phyloP scores from a whole-genome alignment of 2,113 vertebrate species.

The Furnarius figulus region DNA sequence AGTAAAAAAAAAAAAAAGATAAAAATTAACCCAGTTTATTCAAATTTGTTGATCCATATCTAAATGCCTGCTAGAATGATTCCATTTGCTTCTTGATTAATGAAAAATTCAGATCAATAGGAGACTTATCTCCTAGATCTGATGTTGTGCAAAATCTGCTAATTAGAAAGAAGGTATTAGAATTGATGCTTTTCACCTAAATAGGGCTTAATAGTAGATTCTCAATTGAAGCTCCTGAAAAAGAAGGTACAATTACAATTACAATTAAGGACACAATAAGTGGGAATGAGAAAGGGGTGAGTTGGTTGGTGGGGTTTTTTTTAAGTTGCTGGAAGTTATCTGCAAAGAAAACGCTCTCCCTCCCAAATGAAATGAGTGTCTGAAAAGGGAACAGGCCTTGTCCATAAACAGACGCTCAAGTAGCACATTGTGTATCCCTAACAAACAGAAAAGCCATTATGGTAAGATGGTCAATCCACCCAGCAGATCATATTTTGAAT shows the following conservation, averaged over 20 bases:
- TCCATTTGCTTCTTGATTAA: constrained; percentile 32
- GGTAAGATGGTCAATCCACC: background rate
- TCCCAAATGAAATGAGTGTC: background rate
- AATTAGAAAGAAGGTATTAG: constrained; percentile 39
- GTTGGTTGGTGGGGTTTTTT: background rate
- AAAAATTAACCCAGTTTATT: background rate
- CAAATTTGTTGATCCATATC: constrained; percentile 41
- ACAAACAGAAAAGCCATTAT: background rate
- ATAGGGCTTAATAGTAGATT: background rate
- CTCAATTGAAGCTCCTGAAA: constrained; percentile 22
- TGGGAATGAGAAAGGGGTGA: too few relatives aligned
- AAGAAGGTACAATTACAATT: background rate
- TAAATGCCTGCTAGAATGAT: constrained; percentile 10
- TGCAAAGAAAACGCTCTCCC: background rate
- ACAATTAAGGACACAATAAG: background rate
- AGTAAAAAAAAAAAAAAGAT: background rate
- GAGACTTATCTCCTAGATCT: constrained; percentile 12
- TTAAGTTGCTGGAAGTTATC: background rate
- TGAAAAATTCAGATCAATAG: constrained; percentile 32
- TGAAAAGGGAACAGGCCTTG: background rate
- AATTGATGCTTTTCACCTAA: constrained; percentile 23
- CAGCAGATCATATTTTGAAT: background rate
- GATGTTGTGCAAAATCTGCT: constrained; percentile 38
- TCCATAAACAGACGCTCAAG: background rate
- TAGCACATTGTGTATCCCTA: background rate